phyloP scores from a whole-genome alignment of 2,113 vertebrate genomes.

The Neotragus pygmaeus region DNA sequence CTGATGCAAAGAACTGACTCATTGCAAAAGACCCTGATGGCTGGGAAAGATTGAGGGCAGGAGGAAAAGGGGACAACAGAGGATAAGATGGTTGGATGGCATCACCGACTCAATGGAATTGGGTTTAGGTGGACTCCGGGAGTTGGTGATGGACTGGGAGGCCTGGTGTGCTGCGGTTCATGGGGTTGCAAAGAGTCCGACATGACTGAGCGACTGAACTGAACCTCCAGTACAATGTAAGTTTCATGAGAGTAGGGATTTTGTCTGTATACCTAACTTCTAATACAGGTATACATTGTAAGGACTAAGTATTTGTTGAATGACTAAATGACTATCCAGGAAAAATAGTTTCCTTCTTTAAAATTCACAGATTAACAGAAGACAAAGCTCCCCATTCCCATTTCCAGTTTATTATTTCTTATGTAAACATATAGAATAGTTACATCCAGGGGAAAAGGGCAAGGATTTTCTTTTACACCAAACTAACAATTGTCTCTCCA shows the following conservation, averaged over 20 bases:
- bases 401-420: constrained; percentile 69
- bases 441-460: constrained; percentile 50
- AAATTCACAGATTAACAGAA: constrained; percentile 40
- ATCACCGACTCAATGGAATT: not conserved
- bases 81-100: not conserved
- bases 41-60: not conserved
- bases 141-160: not conserved
- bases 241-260: not conserved
- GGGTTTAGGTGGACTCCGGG: not conserved
- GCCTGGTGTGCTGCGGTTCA: not conserved
- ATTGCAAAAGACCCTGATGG: not conserved
- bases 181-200: not conserved
- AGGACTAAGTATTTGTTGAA: not conserved
- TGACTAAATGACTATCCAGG: not conserved
- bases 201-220: not conserved
- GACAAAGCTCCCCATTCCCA: constrained; percentile 19
- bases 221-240: not conserved
- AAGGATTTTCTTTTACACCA: constrained; percentile 46
- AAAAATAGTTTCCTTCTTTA: constrained; percentile 12
- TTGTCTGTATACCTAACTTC: not conserved
- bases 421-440: constrained; percentile 48
- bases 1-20: not conserved
- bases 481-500: constrained; percentile 39
- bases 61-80: not conserved
- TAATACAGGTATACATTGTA: not conserved